Conservation (phyloP, 2,888 invertebrate species). For the Acanthosoma haemorrhoidale region DNA sequence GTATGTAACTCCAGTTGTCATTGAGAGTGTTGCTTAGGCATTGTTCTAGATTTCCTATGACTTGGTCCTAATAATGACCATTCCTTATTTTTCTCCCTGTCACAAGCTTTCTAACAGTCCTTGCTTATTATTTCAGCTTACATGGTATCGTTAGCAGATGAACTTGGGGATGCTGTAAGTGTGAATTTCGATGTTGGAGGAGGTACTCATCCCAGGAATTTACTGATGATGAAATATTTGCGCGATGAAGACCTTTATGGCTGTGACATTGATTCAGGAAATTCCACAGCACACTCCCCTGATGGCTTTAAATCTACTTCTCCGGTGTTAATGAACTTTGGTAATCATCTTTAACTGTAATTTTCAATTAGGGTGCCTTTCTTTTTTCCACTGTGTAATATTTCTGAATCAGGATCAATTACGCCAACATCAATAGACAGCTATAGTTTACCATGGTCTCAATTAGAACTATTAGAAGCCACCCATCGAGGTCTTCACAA, state of each 20-base stretch:
- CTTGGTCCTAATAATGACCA: no score
- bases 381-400: not conserved
- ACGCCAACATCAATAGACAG: conserved; percentile 40
- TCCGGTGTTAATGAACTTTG: conserved; percentile 52
- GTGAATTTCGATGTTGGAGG: conserved; percentile 43
- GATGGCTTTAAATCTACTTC: conserved; percentile 84
- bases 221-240: conserved; percentile 66
- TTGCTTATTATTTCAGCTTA: conserved; percentile 13
- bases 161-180: conserved; percentile 42
- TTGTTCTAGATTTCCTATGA: no score
- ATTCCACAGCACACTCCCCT: conserved; percentile 86
- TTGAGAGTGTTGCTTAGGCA: no score
- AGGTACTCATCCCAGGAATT: conserved; percentile 47
- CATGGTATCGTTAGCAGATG: conserved; percentile 41
- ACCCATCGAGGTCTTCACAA: conserved; percentile 94
- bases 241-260: conserved; percentile 70
- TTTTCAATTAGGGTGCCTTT: not conserved
- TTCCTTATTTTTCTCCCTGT: no score
- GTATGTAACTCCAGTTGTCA: no score
- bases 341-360: not conserved
- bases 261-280: conserved; percentile 80
- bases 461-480: conserved; percentile 81
- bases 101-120: no score
- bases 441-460: conserved; percentile 65
- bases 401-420: conserved; percentile 37